Evolutionary conservation across 30 jellyfish, hydroid and myxozoan genomes (phyloP), one percentile per base, ranked within the genome.

Genomic region (Cassiopea xamachana): DNA sequence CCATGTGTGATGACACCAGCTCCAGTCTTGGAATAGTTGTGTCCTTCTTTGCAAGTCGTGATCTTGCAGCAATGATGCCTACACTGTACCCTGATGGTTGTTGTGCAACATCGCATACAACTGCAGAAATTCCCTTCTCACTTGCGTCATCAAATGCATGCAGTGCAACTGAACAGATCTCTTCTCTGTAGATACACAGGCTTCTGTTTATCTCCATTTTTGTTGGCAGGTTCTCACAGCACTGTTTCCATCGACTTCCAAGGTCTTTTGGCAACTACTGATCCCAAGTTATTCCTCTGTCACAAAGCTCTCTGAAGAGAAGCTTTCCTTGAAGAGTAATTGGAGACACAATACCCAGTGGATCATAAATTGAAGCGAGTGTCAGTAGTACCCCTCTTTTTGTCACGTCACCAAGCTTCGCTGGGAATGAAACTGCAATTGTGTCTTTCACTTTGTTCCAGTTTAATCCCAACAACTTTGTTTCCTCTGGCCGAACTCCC

Each of bases 91-190:
- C 96, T 16, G 83, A 78, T 7, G 75, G 19, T 64, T 93, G 96
- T 14, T 71, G 90, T 12, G 61, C 93, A 44, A 93, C 93, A 14
- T 69, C 92, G 61, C 79, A 89, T 50, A 89, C 50, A 4, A 48
- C 2, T n/a, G 96, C 97, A 17, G 92, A 64, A 9, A 73, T 27
- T 27, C 39, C 39, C 39, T 27, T 27, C 39, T 27, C 39, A 27
- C 39, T 27, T 27, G 39, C 39, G 78, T 93, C 98, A 51, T 89
- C 98, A 82, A 93, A 93, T 16, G 87, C 94, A 82, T 88, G 97
- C n/a, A 93, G 90, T 46, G 73, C 92, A 47, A 93, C 69, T 10
- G 39, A 27, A 9, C 46, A 1, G 81, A 93, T 83, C 7, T 59
- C 75, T 45, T 83, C 86, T 48, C 75, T 75, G 13, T 46, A 61